phyloP scores from a whole-genome alignment of 2,888 invertebrate species.

The Dorcus parallelipipedus region DNA sequence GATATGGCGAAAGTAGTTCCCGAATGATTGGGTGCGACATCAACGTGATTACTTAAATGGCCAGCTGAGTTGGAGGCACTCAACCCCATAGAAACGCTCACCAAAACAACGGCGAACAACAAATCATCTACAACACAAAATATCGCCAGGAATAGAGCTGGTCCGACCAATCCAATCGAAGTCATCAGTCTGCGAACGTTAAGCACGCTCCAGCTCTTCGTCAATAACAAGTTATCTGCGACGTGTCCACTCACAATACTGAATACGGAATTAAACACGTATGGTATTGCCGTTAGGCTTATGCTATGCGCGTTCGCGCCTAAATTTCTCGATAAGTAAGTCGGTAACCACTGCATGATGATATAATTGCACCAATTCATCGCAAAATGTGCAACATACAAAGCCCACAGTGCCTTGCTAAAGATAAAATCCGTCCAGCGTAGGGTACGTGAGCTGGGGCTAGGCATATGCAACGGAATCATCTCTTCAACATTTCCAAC shows the following conservation, averaged over 20 bases:
- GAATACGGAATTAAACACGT: constrained; percentile 68
- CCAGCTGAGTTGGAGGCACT: constrained; percentile 75
- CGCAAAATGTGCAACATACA: constrained; percentile 72
- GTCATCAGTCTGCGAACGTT: constrained; percentile 69
- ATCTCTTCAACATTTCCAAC: constrained; percentile 51
- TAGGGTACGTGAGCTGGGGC: neutral
- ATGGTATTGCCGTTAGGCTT: constrained; percentile 71
- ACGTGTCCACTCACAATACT: constrained; percentile 70
- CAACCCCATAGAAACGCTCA: constrained; percentile 71
- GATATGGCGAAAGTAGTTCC: constrained; percentile 74
- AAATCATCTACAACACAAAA: constrained; percentile 70
- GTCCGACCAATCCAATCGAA: constrained; percentile 66
- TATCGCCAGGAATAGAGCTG: constrained; percentile 66
- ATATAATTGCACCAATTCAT: constrained; percentile 81
- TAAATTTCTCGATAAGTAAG: constrained; percentile 62
- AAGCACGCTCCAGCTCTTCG: constrained; percentile 60
- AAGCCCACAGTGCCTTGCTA: constrained; percentile 69
- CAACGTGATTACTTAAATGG: constrained; percentile 73
- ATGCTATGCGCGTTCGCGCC: constrained; percentile 66
- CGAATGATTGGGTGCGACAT: constrained; percentile 73
- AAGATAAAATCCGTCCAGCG: constrained; percentile 62
- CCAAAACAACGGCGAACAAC: constrained; percentile 65
- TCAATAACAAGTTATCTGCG: constrained; percentile 59
- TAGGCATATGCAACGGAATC: constrained; percentile 53
- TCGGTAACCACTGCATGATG: constrained; percentile 77